Evolutionary conservation across 1,140 invertebrate genomes (phyloP).

Genomic region (Psilanteris sp.): DNA sequence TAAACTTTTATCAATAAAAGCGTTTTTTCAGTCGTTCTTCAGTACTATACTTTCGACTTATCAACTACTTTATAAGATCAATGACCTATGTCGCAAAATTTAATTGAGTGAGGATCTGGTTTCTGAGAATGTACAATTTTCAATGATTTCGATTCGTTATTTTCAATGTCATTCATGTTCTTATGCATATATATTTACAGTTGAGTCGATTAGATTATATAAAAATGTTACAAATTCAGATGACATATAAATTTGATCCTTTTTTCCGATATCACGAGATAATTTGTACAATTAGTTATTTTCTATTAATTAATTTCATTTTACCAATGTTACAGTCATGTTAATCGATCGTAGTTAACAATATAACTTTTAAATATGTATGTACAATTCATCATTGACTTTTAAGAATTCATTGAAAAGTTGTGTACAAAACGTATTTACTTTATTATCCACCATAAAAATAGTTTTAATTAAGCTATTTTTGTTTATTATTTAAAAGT

Average conservation of each 20-base stretch:
- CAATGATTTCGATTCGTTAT: conserved; percentile 51
- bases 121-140: conserved; percentile 50
- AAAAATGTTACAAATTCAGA: conserved; percentile 55
- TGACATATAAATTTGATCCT: conserved; percentile 31
- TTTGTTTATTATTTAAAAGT: too few species aligned
- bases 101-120: conserved; percentile 36
- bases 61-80: conserved; percentile 33
- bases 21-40: conserved; percentile 65
- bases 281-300: conserved; percentile 57
- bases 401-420: conserved; percentile 46
- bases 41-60: conserved; percentile 65
- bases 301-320: conserved; percentile 1
- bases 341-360: conserved; percentile 10
- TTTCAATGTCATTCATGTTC: conserved; percentile 21
- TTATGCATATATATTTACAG: conserved; percentile 51
- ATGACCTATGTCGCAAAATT: conserved; percentile 18
- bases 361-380: conserved; percentile 29
- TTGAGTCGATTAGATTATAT: conserved; percentile 43
- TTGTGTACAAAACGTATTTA: conserved; percentile 25
- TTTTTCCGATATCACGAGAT: conserved; percentile 41
- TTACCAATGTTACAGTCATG: conserved; percentile 16
- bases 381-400: conserved; percentile 34
- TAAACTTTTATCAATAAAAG: conserved; percentile 71
- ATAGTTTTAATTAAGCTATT: too few species aligned
- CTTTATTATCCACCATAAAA: conserved; percentile 38